A percentile compares a stretch with the other conserved stretches of the same genome.
phyloP scores from a whole-genome alignment of 2,888 invertebrate species.

The Sabellastarte sp. region DNA sequence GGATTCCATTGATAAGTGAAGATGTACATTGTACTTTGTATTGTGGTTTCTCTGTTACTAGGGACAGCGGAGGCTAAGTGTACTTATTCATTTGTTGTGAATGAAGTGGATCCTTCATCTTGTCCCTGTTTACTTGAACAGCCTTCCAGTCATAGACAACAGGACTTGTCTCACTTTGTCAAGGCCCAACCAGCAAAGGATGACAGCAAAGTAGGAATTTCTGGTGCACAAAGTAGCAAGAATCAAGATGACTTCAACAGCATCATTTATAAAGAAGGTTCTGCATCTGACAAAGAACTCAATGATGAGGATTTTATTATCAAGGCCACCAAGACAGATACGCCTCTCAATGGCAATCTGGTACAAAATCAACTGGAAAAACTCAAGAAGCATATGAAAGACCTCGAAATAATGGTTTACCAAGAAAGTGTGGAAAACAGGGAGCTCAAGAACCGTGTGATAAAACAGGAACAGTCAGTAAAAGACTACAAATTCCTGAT shows the following conservation, averaged over 20 bases:
- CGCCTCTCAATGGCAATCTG: neutral
- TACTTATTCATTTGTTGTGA: neutral
- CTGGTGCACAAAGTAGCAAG: neutral
- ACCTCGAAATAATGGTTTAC: neutral
- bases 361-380: neutral
- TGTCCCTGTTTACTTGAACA: neutral
- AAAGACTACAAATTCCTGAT: neutral
- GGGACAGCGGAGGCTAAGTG: neutral
- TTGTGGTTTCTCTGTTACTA: too few relatives aligned
- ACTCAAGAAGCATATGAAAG: neutral
- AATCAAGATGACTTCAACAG: neutral
- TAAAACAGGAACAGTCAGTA: neutral
- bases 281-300: too few relatives aligned
- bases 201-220: neutral
- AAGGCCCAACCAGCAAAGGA: neutral
- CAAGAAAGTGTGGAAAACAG: neutral
- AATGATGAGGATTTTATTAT: neutral
- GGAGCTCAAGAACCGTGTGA: neutral
- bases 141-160: neutral
- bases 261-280: too few relatives aligned
- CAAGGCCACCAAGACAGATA: neutral
- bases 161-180: too few relatives aligned
- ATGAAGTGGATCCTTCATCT: neutral
- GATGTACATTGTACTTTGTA: too few relatives aligned
- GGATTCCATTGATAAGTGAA: too few relatives aligned